Evolutionary conservation across 1,140 invertebrate genomes (phyloP), one percentile per base, ranked within the genome.

Genomic region (Musca vetustissima): DNA sequence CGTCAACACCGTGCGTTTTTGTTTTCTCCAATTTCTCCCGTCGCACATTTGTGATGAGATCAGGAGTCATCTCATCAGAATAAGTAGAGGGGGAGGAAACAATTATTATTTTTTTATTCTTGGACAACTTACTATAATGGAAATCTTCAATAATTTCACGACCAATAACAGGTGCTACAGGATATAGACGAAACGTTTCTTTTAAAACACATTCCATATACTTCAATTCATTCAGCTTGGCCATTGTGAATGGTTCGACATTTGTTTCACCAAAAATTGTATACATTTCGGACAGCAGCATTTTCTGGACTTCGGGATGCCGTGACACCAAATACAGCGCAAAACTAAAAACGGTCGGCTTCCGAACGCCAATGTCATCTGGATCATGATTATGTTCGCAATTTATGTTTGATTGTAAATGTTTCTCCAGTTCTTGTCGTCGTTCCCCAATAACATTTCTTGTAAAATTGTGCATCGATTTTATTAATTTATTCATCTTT

Each of bases 381-480:
- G 28, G 28, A 17, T 59, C 55, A n/a, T 59, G 7, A 1, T 24
- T 0, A n/a, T n/a, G n/a, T 61, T 68, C 19, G 11, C 65, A 32
- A 21, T 17, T 47, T 8, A 15, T 66, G 25, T 71, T 71, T 0
- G 73, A 69, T 28, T 67, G 50, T 4, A 79, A 15, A 3, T 71
- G 65, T 25, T 76, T 73, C 24, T 80, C 70, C 14, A 80, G 59
- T 0, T 84, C 78, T 25, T 78, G 64, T 7, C 81, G 78, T 48
- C 86, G 79, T 52, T 84, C 74, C n/a, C 79, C 69, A 66, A 86
- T 86, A 17, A 89, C 92, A 72, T 75, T 86, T 75, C 80, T 85
- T 7, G 83, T 90, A 70, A 93, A 92, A 8, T 81, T 82, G 68
- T 95, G 92, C 36, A 96, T 83, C 52, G 88, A 80, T 55, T 88